Evolutionary conservation across 1,140 invertebrate genomes (phyloP).

Genomic region (Leptinotarsa defecta): DNA sequence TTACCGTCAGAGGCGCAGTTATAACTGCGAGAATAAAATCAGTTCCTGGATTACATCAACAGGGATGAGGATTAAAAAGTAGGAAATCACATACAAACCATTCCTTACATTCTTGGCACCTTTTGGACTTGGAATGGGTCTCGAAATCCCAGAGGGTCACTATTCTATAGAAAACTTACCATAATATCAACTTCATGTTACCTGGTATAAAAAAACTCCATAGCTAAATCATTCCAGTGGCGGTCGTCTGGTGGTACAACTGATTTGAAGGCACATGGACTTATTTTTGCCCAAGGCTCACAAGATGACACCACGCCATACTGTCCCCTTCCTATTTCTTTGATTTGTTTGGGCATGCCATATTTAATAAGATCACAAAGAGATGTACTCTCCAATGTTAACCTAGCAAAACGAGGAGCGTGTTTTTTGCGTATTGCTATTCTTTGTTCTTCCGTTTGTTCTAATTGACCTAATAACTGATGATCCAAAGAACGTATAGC

Average conservation of each 20-base stretch:
- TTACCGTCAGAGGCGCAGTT: too few species aligned
- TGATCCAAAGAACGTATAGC: constrained; percentile 72
- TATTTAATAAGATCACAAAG: constrained; percentile 78
- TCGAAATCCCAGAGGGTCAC: neutral
- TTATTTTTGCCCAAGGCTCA: constrained; percentile 75
- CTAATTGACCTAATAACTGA: constrained; percentile 72
- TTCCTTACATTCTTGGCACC: too few species aligned
- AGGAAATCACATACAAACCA: too few species aligned
- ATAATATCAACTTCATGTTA: constrained; percentile 38
- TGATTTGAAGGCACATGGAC: constrained; percentile 86
- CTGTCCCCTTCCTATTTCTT: constrained; percentile 87
- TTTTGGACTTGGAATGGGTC: neutral
- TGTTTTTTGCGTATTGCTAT: constrained; percentile 76
- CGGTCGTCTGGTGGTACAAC: constrained; percentile 88
- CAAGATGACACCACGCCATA: constrained; percentile 92
- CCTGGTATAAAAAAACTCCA: constrained; percentile 90
- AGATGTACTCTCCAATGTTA: constrained; percentile 85
- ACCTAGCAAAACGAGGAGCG: constrained; percentile 78
- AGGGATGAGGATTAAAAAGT: too few species aligned
- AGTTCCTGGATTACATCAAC: too few species aligned
- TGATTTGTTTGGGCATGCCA: constrained; percentile 77
- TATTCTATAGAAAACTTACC: neutral
- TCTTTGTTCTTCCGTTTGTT: constrained; percentile 82
- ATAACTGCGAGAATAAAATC: too few species aligned
- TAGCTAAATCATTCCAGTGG: constrained; percentile 89